Base-by-base conservation (phyloP, 2,113 vertebrate species). In the Eolophus roseicapilla region DNA sequence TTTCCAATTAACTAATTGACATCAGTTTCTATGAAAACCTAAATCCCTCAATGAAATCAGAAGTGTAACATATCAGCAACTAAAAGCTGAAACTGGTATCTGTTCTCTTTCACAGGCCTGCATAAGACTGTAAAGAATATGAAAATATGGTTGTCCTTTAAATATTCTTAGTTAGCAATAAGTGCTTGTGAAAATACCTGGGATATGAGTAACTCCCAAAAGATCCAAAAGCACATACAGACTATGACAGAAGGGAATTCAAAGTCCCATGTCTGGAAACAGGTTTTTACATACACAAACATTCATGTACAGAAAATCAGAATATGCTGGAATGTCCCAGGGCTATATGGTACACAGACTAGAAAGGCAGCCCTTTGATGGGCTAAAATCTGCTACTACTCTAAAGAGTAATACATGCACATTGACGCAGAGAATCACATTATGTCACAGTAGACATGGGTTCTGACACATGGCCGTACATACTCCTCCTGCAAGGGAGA, bases 361-460 rank as follows among this genome's bases (percentile, higher is more conserved):
- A 76, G 44, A 64, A 74, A 78, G 28, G 17, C 17, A 57, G 23
- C 20, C 43, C 46, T 78, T 25, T 9, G 25, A 37, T 0, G 0
- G 70, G 39, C 18, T 75, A 84, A 93, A 68, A 24, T 64, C 57
- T 63, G 37, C 37, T 67, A 47, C 18, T 9, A 21, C 14, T 18
- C 14, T 20, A n/a, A 11, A 41, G 52, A 75, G 24, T 33, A 49
- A 37, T 8, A 46, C 0, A 0, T 31, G 28, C 15, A 9, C 6
- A 5, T 3, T 50, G 67, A 37, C 0, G 0, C 31, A 60, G 71
- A 52, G 75, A 52, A 67, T n/a, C 82, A 7, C 0, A 0, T 0
- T 6, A 59, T 6, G 44, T 31, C 62, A 82, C 57, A 29, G 81
- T 2, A 55, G 52, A 18, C 59, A 23, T 0, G 0, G 25, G 12